phyloP scores from a whole-genome alignment of 2,888 invertebrate genomes.

The Papilio protenor region DNA sequence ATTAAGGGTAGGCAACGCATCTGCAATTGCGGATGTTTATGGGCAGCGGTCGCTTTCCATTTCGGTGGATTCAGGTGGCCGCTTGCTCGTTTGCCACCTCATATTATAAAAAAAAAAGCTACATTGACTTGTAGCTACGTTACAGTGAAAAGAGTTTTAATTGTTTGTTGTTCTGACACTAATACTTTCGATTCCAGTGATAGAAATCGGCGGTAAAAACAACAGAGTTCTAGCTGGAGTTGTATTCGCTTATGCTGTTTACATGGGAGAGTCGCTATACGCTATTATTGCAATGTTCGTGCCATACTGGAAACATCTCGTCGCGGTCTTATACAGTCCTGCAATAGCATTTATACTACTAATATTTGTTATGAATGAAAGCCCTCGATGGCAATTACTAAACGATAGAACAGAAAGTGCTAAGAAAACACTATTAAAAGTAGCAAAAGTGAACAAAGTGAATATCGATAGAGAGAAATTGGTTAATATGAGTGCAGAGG shows the following conservation, averaged over 20 bases:
- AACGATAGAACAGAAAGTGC: slow-evolving; percentile 65
- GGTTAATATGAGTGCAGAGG: slow-evolving; percentile 55
- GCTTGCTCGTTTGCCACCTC: too few relatives aligned
- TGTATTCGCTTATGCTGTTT: slow-evolving; percentile 65
- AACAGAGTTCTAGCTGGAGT: slow-evolving; percentile 65
- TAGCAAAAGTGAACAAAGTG: slow-evolving; percentile 65
- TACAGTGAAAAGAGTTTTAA: too few relatives aligned
- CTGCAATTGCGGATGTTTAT: too few relatives aligned
- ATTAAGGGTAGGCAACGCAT: too few relatives aligned
- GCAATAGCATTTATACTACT: slow-evolving; percentile 62
- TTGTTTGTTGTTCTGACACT: too few relatives aligned
- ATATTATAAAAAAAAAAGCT: too few relatives aligned
- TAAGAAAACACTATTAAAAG: slow-evolving; percentile 58
- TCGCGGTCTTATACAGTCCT: slow-evolving; percentile 67
- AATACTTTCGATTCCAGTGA: slow-evolving; percentile 60
- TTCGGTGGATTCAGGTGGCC: too few relatives aligned
- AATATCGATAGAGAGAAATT: slow-evolving; percentile 61
- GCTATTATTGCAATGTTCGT: slow-evolving; percentile 67
- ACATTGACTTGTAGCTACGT: too few relatives aligned
- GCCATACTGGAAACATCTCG: slow-evolving; percentile 68
- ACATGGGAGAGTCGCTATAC: slow-evolving; percentile 67
- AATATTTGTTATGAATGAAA: slow-evolving; percentile 64
- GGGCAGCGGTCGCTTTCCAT: too few relatives aligned
- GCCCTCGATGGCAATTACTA: slow-evolving; percentile 72
- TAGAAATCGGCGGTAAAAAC: slow-evolving; percentile 67